Percentiles rank a stretch among this genome's conserved stretches.
Conservation (phyloP, 2,888 invertebrate genomes). For the Microplitis manilae region DNA sequence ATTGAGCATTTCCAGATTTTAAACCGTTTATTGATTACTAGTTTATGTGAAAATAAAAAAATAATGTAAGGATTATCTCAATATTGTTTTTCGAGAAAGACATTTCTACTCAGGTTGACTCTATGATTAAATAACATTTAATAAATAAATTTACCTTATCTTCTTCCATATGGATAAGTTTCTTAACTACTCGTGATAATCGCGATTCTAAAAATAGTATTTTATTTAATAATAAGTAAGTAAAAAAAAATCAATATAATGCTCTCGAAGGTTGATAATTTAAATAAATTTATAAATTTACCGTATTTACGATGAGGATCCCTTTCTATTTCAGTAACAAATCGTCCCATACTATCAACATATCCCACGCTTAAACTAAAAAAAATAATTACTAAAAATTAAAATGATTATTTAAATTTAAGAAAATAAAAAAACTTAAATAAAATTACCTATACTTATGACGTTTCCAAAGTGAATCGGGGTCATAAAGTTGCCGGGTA, state of each 20-base stretch:
- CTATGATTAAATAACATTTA: background rate
- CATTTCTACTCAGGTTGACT: background rate
- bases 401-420: background rate
- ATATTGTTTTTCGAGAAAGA: no score
- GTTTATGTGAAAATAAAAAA: no score
- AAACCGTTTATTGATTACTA: no score
- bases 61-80: no score
- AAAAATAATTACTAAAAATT: constrained; percentile 53
- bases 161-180: constrained; percentile 86
- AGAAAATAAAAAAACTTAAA: constrained; percentile 22
- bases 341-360: constrained; percentile 90
- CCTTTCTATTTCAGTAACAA: constrained; percentile 91
- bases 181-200: constrained; percentile 79
- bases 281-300: constrained; percentile 48
- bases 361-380: constrained; percentile 87
- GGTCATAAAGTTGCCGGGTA: constrained; percentile 86
- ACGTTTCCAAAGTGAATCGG: constrained; percentile 90
- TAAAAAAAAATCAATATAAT: background rate
- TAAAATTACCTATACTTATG: constrained; percentile 75
- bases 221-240: background rate
- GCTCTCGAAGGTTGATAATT: background rate
- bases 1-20: no score
- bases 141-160: constrained; percentile 76
- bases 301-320: constrained; percentile 77
- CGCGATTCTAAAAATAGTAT: constrained; percentile 69